Conservation (phyloP, 2,797 vertebrate species). For the Rousettus madagascariensis region DNA sequence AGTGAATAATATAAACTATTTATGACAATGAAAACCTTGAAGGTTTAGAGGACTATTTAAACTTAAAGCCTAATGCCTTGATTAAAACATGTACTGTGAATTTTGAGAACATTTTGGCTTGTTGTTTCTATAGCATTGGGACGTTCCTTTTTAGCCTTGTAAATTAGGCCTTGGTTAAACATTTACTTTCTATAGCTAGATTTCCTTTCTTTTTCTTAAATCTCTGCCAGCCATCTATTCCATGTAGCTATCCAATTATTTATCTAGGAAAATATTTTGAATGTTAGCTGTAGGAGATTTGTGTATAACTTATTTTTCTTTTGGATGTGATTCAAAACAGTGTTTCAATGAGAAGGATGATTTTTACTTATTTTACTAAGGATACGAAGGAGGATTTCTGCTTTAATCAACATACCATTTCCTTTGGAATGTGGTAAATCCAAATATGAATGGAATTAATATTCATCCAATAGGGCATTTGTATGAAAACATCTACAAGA, state of each 20-base stretch:
- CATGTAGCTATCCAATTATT: background rate
- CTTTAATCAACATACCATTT: background rate
- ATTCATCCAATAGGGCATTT: background rate
- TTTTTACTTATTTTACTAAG: background rate
- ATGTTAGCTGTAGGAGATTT: background rate
- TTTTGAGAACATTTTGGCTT: conserved; percentile 20
- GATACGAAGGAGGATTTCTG: background rate
- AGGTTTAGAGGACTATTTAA: background rate
- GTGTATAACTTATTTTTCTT: conserved; percentile 15
- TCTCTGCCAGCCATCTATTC: background rate
- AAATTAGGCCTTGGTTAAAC: conserved; percentile 32
- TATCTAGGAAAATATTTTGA: conserved; percentile 39
- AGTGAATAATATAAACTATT: background rate
- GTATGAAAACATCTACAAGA: background rate
- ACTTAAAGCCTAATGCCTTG: background rate
- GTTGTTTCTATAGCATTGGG: background rate
- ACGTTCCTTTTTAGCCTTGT: background rate
- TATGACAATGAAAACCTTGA: background rate
- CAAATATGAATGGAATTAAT: background rate
- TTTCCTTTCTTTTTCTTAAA: background rate
- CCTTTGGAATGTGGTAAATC: background rate
- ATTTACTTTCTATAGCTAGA: background rate
- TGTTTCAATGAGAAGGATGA: conserved; percentile 26
- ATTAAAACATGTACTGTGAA: background rate
- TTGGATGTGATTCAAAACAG: background rate